Percentiles rank a stretch among this genome's conserved stretches.
Conservation (phyloP, 92 coral and sea anemone species). For the Heteractis magnifica region DNA sequence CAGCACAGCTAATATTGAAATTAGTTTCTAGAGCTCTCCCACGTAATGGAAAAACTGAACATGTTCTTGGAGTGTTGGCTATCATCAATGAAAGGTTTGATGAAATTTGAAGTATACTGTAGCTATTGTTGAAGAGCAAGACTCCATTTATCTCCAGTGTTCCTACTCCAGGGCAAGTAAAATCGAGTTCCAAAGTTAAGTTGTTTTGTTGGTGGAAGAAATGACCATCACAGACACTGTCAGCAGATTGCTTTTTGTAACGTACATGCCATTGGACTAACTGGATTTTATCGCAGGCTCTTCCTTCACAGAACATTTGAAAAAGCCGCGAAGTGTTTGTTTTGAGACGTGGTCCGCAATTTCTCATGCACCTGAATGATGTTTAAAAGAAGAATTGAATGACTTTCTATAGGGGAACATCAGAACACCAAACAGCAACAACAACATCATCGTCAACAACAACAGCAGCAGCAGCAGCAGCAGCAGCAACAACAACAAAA, state of each 20-base stretch:
- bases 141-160: not conserved
- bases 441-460: too few species aligned
- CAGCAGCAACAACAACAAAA: too few species aligned
- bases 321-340: constrained; percentile 6
- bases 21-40: constrained; percentile 22
- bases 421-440: too few species aligned
- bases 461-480: too few species aligned
- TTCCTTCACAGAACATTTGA: constrained; percentile 17
- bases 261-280: constrained; percentile 10
- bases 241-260: not conserved
- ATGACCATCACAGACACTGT: constrained; percentile 3
- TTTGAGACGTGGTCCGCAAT: constrained; percentile 23
- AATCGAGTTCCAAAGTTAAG: constrained; percentile 6
- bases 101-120: not conserved
- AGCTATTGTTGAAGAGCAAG: not conserved
- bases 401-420: too few species aligned
- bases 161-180: constrained; percentile 26
- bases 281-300: not conserved
- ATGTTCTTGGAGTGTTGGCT: constrained; percentile 11
- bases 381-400: not conserved
- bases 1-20: constrained; percentile 17
- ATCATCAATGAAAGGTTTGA: not conserved
- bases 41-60: constrained; percentile 9
- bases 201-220: not conserved
- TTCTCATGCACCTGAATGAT: constrained; percentile 12